Evolutionary conservation across 2,797 vertebrate genomes (phyloP).

Genomic region (Paratrypauchen microcephalus): DNA sequence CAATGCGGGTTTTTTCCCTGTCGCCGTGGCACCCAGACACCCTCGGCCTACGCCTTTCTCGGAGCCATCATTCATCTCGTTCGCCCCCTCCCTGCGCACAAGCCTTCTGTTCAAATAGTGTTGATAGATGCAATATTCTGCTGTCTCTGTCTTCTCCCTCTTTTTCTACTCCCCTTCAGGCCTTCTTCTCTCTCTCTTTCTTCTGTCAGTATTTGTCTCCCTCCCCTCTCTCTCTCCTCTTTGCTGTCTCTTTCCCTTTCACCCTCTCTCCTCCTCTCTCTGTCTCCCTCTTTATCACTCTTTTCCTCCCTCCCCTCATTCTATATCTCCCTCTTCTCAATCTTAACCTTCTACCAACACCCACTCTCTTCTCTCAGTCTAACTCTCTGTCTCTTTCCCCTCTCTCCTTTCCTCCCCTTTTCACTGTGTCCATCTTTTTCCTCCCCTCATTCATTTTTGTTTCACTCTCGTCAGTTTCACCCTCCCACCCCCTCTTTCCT

Average conservation of each 20-base stretch:
- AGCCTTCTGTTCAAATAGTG: conserved; percentile 70
- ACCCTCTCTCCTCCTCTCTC: not conserved
- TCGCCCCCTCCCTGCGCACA: conserved; percentile 65
- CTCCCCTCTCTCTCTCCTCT: conserved; percentile 21
- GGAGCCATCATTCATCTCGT: conserved; percentile 76
- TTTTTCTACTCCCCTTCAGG: not conserved
- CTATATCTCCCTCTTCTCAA: not conserved
- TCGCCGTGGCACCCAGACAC: conserved; percentile 73
- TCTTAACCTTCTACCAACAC: not conserved
- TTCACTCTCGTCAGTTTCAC: no score
- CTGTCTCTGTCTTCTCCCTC: conserved; percentile 30
- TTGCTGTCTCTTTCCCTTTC: not conserved
- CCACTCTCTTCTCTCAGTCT: not conserved
- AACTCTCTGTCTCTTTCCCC: not conserved
- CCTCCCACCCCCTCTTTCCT: no score
- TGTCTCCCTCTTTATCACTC: not conserved
- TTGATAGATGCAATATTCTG: conserved; percentile 75
- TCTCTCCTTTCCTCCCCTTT: not conserved
- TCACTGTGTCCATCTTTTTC: not conserved
- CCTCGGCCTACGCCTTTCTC: conserved; percentile 76
- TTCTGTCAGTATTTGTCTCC: not conserved
- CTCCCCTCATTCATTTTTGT: no score
- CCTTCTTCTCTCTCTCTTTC: conserved; percentile 23
- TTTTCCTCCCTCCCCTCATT: not conserved
- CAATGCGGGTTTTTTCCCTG: conserved; percentile 43